These are phyloP conservation scores for Alauda arvensis DNA, from an alignment of 2,797 vertebrate species.

Conservation along the genomic window DNA sequence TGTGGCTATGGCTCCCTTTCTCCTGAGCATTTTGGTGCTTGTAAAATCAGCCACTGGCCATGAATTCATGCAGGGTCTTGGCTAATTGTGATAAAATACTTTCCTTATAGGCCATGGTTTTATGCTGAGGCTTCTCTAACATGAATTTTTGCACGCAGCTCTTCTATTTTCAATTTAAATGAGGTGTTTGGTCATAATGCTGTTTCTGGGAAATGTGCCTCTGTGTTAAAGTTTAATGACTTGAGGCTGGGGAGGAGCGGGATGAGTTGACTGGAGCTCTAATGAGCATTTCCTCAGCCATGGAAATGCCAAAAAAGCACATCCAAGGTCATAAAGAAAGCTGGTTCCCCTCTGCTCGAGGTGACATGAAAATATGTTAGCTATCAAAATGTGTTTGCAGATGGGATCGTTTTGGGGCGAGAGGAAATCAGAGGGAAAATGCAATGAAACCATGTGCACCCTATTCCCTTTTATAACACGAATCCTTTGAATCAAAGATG, in stretches of 20 bases:
- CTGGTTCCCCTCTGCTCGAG: background rate
- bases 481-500: background rate
- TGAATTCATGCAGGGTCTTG: background rate
- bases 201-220: background rate
- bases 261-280: background rate
- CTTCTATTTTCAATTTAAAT: constrained; percentile 12
- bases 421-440: background rate
- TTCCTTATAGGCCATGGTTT: background rate
- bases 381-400: background rate
- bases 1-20: background rate
- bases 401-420: background rate
- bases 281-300: background rate
- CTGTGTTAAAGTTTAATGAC: constrained; percentile 21
- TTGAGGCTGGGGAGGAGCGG: background rate
- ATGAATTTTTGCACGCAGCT: background rate
- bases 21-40: background rate
- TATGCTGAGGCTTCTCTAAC: background rate
- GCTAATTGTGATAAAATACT: constrained; percentile 1
- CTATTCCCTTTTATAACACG: background rate
- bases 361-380: background rate
- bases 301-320: background rate
- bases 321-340: background rate
- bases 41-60: background rate
- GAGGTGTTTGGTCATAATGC: background rate
- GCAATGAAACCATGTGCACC: background rate